Evolutionary conservation across 2,113 vertebrate genomes (phyloP).

Genomic region (Alligator mississippiensis): DNA sequence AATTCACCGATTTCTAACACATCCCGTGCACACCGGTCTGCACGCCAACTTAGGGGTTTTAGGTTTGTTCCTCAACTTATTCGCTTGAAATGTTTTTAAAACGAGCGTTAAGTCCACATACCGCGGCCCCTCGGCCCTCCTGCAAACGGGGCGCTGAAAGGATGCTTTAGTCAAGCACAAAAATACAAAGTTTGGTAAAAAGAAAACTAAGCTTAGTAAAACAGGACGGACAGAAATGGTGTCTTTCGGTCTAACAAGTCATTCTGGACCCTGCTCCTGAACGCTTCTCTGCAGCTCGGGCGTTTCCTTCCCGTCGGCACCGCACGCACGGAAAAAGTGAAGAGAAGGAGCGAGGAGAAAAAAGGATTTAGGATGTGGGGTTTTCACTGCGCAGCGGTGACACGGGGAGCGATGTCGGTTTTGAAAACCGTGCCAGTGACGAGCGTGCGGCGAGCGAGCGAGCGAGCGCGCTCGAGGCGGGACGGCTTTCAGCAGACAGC

Average conservation of each 20-base stretch:
- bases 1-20: neutral
- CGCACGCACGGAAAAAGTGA: rapidly evolving
- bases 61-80: neutral
- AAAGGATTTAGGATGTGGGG: neutral
- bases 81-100: no score
- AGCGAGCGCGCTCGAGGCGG: no score
- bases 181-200: rapidly evolving
- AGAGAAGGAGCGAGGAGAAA: neutral
- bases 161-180: neutral
- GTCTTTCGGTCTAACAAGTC: rapidly evolving
- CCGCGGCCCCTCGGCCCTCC: neutral
- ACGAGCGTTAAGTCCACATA: neutral
- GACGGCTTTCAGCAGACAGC: no score
- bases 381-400: neutral
- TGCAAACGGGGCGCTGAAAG: neutral
- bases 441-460: no score
- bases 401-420: neutral
- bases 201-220: neutral
- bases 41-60: neutral
- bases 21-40: rapidly evolving
- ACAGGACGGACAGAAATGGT: neutral
- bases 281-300: neutral
- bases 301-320: no score
- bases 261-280: neutral
- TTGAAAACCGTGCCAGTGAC: neutral